phyloP scores from a whole-genome alignment of 2,113 vertebrate species.

The Psittacula cyanocephala region DNA sequence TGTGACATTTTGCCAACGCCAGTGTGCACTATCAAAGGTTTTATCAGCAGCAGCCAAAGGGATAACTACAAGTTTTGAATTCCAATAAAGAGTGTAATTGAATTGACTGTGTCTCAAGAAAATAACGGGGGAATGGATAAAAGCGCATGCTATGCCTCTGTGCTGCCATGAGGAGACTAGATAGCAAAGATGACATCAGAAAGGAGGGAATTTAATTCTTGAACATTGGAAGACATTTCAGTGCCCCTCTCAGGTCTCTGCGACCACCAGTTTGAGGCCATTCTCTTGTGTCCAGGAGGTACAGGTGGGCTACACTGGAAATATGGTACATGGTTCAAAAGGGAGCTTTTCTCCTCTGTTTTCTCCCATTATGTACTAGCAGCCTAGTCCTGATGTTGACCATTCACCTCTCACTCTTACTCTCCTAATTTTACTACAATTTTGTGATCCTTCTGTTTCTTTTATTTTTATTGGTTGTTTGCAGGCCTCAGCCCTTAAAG shows the following conservation, averaged over 20 bases:
- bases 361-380: not conserved
- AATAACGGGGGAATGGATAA: not conserved
- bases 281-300: not conserved
- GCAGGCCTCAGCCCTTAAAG: not conserved
- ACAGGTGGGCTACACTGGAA: not conserved
- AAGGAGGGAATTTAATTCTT: not conserved
- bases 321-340: not conserved
- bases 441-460: not conserved
- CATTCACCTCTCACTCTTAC: not conserved
- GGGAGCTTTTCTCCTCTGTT: not conserved
- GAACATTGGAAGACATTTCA: not conserved
- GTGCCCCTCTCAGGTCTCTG: not conserved
- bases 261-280: accelerated
- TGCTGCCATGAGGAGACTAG: not conserved
- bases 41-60: constrained; percentile 60
- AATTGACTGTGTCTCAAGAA: constrained; percentile 21
- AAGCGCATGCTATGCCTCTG: not conserved
- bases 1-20: constrained; percentile 62
- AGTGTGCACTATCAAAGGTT: constrained; percentile 42
- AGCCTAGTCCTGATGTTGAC: not conserved
- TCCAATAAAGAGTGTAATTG: constrained; percentile 43
- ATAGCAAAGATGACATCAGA: not conserved
- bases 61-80: constrained; percentile 64
- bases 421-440: not conserved
- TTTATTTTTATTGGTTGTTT: not conserved